Conservation (phyloP, 2,797 vertebrate genomes). For the Gobionotothen gibberifrons region DNA sequence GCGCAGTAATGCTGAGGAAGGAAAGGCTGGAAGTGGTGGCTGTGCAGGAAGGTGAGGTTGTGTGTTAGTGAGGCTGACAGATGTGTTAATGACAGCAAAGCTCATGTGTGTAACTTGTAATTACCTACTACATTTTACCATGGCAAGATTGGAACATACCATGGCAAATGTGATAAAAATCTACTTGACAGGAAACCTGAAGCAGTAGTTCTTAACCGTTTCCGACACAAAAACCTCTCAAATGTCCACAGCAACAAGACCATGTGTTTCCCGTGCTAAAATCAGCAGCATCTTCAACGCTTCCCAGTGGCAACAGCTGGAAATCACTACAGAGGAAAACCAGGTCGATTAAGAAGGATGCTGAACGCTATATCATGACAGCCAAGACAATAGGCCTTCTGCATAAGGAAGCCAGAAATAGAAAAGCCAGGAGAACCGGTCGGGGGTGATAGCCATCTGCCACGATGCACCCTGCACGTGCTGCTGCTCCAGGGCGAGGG, state of each 20-base stretch:
- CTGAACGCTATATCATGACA: conserved; percentile 16
- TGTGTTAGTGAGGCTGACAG: conserved; percentile 11
- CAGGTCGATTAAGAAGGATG: conserved; percentile 47
- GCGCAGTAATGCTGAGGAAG: conserved; percentile 38
- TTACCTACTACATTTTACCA: neutral
- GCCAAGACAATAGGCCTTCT: conserved; percentile 29
- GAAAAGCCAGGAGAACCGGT: conserved; percentile 43
- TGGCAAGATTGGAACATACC: neutral
- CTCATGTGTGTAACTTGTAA: neutral
- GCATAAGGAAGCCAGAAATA: conserved; percentile 39
- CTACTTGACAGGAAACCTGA: neutral
- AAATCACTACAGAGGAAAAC: conserved; percentile 8
- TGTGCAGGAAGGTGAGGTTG: conserved; percentile 48
- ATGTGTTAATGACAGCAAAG: conserved; percentile 14
- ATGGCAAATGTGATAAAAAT: neutral
- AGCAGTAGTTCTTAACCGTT: neutral
- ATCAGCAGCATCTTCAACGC: neutral
- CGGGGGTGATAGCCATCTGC: conserved; percentile 49
- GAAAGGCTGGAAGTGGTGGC: conserved; percentile 46
- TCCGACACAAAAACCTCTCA: neutral
- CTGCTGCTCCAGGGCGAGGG: conserved; percentile 39
- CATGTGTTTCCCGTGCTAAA: neutral
- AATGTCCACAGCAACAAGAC: neutral
- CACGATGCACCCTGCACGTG: neutral
- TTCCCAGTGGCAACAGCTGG: conserved; percentile 29